Percentiles rank a stretch among this genome's conserved stretches.
Evolutionary conservation across 2,888 invertebrate genomes (phyloP).

Genomic region (Drosophila mercatorum): DNA sequence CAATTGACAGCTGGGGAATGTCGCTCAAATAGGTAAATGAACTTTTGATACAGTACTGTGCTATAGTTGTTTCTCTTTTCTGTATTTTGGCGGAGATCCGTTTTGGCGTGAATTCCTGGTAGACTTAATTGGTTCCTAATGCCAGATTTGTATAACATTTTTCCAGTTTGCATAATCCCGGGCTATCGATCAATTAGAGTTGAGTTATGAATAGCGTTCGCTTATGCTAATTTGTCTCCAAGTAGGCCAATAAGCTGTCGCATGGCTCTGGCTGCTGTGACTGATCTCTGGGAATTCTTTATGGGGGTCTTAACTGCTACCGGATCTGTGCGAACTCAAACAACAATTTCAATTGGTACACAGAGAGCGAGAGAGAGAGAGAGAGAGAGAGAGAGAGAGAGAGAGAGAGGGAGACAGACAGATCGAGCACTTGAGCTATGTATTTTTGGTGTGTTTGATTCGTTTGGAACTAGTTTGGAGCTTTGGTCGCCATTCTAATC

Average conservation of each 20-base stretch:
- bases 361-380: conserved; percentile 8
- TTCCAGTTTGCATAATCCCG: conserved; percentile 3
- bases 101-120: conserved; percentile 26
- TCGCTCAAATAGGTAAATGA: conserved; percentile 33
- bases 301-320: conserved; percentile 51
- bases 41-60: conserved; percentile 16
- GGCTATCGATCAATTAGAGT: conserved; percentile 37
- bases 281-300: conserved; percentile 40
- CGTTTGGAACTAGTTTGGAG: conserved; percentile 49
- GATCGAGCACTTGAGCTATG: conserved; percentile 49
- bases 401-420: conserved; percentile 7
- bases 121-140: conserved; percentile 27
- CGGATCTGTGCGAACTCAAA: conserved; percentile 44
- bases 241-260: conserved; percentile 56
- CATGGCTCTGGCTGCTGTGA: conserved; percentile 10
- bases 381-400: conserved; percentile 17
- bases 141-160: conserved; percentile 21
- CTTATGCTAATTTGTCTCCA: conserved; percentile 57
- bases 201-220: conserved; percentile 34
- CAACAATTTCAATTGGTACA: conserved; percentile 45
- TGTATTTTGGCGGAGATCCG: conserved; percentile 25
- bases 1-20: conserved; percentile 10
- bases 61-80: conserved; percentile 12
- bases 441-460: conserved; percentile 38
- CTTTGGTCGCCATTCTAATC: conserved; percentile 58